These are phyloP conservation scores for Lucinisca nassula DNA, from an alignment of 2,888 invertebrate species.

Conservation along the genomic window DNA sequence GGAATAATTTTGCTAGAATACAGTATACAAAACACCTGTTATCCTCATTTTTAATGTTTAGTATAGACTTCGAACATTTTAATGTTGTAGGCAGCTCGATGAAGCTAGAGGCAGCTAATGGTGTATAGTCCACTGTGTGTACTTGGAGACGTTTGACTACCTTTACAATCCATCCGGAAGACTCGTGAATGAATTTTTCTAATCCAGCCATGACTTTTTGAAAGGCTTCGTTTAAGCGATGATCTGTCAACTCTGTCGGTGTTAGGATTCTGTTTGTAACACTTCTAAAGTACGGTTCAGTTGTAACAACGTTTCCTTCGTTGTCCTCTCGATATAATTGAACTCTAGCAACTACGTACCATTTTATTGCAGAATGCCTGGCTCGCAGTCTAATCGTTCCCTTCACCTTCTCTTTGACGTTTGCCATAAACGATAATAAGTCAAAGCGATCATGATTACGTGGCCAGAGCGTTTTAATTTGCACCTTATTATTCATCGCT, in stretches of 20 bases:
- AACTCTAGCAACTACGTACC: too few relatives aligned
- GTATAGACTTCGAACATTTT: too few relatives aligned
- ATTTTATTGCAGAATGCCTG: too few relatives aligned
- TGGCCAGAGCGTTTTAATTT: background rate
- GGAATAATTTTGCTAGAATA: constrained; percentile 7
- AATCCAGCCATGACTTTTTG: background rate
- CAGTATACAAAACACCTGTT: constrained; percentile 17
- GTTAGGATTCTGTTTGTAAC: background rate
- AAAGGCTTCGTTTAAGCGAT: background rate
- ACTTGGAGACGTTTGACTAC: too few relatives aligned
- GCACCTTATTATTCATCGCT: background rate
- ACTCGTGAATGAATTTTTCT: background rate
- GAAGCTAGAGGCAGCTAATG: constrained; percentile 8
- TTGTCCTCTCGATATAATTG: too few relatives aligned
- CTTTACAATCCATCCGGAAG: too few relatives aligned
- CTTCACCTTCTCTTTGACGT: too few relatives aligned
- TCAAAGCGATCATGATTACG: too few relatives aligned
- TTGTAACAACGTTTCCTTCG: too few relatives aligned
- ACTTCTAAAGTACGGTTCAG: background rate
- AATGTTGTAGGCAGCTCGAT: background rate
- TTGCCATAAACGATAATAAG: too few relatives aligned
- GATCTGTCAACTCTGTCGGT: background rate
- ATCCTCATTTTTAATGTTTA: constrained; percentile 15
- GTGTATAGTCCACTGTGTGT: background rate
- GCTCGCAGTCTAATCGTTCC: too few relatives aligned